Base-by-base conservation (phyloP, 2,888 invertebrate species). In the Stenurella melanura region DNA sequence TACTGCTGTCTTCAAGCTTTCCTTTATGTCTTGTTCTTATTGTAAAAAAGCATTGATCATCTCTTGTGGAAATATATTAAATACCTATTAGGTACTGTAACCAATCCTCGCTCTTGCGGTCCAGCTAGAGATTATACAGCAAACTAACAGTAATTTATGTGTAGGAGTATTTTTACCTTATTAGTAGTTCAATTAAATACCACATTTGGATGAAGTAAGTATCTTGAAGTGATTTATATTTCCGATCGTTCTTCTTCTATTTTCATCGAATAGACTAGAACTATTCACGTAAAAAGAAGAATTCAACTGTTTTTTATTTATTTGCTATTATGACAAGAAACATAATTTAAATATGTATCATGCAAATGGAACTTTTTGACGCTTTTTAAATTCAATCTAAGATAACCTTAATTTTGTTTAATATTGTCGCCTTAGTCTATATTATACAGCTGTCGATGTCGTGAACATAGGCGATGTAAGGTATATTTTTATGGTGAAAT, bases 91-190 rank as follows among this genome's bases (percentile, higher is more conserved):
- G n/a, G 50, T 50, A n/a, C 50, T 50, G 50, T 7, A 50, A n/a
- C 50, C 15, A 50, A 50, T 50, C n/a, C n/a, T 12, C 2, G n/a
- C 50, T 50, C 15, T 50, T 50, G 50, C 50, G 50, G 50, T 50
- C n/a, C 15, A 50, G 6, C n/a, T 50, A n/a, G 7, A 50, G 15
- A n/a, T n/a, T 5, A 34, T 34, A 50, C n/a, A 50, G 4, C n/a
- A 50, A 50, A 50, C 15, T n/a, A 50, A n/a, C n/a, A 50, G n/a
- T 12, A 50, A 50, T 50, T 50, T 50, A 50, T 50, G n/a, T 50
- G 50, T 50, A n/a, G 50, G 50, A 50, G 50, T 50, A 50, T 50
- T 50, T 50, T 50, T n/a, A 50, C 50, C 50, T 12, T 50, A n/a
- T 50, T 42, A 42, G 42, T 15, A 42, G 12, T n/a, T 50, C 50